Percentiles rank a stretch among this genome's conserved stretches.
Conservation (phyloP, 2,113 vertebrate species). For the Chaetorhynchus papuensis region DNA sequence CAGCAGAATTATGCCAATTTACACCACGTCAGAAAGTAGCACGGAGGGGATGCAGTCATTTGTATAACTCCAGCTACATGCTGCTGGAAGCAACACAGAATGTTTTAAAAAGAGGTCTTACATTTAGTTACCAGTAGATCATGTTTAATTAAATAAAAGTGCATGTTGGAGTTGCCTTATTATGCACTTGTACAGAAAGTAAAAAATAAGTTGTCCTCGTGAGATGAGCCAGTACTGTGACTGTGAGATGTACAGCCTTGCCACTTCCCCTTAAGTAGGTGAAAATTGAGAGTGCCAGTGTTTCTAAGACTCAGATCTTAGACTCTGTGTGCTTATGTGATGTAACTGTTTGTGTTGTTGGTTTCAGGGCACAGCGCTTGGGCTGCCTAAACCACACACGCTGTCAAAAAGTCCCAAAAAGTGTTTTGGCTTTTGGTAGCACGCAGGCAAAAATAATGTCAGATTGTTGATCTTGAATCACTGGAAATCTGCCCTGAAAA, state of each 20-base stretch:
- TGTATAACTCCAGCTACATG: fast-evolving
- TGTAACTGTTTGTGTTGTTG: neutral
- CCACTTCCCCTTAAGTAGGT: neutral
- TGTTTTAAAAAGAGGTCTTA: neutral
- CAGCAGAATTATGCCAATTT: neutral
- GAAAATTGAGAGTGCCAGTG: neutral
- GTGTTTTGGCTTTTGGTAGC: neutral
- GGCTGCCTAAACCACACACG: neutral
- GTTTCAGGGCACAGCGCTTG: neutral
- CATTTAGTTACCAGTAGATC: neutral
- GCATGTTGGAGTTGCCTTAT: neutral
- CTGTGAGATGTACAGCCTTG: neutral
- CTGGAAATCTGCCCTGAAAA: neutral
- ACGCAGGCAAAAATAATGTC: neutral
- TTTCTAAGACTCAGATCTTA: neutral
- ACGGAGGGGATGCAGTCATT: neutral
- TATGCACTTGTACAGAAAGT: neutral
- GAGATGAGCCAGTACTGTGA: neutral
- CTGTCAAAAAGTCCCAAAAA: neutral
- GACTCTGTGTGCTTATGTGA: neutral
- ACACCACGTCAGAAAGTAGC: neutral
- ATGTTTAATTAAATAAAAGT: neutral
- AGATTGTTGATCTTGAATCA: neutral
- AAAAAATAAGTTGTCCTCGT: neutral
- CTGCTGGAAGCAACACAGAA: neutral